These are phyloP conservation scores for Artemia franciscana DNA, from an alignment of 1,140 invertebrate genomes.

Conservation along the genomic window DNA sequence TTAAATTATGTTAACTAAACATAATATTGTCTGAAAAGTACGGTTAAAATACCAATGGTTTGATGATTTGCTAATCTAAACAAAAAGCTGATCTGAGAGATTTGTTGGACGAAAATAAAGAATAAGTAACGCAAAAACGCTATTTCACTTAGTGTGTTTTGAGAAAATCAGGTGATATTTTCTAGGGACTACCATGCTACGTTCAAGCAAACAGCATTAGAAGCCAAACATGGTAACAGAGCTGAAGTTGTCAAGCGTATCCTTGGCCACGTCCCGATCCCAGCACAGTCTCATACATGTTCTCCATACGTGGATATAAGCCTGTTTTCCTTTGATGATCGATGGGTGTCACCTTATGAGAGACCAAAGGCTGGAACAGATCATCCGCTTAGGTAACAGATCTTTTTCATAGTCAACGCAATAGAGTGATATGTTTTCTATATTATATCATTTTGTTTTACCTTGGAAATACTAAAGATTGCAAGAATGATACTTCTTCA, in stretches of 20 bases:
- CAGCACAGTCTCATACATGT: constrained; percentile 74
- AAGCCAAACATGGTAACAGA: constrained; percentile 55
- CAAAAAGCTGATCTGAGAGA: not conserved
- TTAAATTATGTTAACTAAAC: no score
- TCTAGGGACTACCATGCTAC: constrained; percentile 30
- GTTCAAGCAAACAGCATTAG: constrained; percentile 68
- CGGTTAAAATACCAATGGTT: no score
- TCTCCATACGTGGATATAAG: constrained; percentile 81
- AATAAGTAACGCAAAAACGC: no score
- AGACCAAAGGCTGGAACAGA: constrained; percentile 79
- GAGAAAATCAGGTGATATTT: no score
- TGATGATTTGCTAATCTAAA: no score
- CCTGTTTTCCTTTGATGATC: constrained; percentile 86
- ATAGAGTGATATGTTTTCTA: no score
- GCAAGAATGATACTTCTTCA: no score
- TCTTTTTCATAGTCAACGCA: no score
- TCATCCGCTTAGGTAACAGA: constrained; percentile 76
- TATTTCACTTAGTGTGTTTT: no score
- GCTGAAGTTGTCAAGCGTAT: constrained; percentile 71
- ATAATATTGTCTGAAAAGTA: no score
- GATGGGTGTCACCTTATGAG: constrained; percentile 85
- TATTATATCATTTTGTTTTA: no score
- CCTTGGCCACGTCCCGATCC: constrained; percentile 75
- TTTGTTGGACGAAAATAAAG: constrained; percentile 4
- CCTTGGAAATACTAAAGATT: no score